phyloP scores from a whole-genome alignment of 2,113 vertebrate genomes.

The Stegostoma tigrinum region DNA sequence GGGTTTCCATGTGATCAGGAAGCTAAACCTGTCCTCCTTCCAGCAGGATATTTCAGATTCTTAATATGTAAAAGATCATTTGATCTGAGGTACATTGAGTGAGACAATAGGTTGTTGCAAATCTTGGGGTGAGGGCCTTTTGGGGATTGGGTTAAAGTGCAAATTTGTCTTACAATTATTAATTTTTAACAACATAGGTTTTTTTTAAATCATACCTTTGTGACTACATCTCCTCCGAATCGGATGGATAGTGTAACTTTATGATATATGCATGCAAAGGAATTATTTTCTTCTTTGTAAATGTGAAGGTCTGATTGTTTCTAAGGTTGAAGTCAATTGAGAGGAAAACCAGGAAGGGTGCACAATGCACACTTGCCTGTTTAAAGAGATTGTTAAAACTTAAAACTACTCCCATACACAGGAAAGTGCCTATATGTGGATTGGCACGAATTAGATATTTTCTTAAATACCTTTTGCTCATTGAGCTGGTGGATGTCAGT shows the following conservation, averaged over 20 bases:
- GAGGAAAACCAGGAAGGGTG: background rate
- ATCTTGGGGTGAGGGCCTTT: background rate
- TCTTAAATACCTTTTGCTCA: background rate
- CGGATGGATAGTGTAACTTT: background rate
- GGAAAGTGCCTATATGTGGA: background rate
- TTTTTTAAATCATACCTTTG: background rate
- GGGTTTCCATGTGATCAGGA: background rate
- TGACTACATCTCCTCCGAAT: background rate
- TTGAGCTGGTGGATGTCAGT: slow-evolving; percentile 3
- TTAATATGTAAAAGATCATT: background rate
- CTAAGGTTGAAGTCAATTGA: background rate
- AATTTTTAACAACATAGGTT: background rate
- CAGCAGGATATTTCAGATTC: background rate
- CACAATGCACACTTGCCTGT: no score
- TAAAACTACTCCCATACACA: background rate
- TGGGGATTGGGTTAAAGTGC: background rate
- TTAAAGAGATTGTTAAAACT: background rate
- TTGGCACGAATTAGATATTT: background rate
- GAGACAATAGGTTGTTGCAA: background rate
- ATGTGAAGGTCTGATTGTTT: background rate
- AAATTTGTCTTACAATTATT: background rate
- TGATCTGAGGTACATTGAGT: background rate
- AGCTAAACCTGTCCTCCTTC: background rate
- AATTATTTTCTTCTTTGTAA: background rate
- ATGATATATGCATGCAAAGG: background rate